Evolutionary conservation across 2,888 invertebrate species (phyloP).

Genomic region (Ptychoptera albimana): DNA sequence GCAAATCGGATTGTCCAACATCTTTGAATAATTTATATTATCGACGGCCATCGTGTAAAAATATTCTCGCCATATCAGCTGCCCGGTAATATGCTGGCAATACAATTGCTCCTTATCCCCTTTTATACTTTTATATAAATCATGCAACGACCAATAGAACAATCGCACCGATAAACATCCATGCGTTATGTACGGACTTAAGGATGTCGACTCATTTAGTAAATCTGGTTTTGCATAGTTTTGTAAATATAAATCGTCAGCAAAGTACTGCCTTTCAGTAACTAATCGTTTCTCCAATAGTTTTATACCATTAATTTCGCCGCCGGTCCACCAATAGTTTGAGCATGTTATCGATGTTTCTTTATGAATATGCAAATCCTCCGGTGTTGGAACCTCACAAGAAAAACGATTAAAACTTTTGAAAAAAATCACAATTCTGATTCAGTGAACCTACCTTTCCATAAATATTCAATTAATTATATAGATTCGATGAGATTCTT

Average conservation of each 20-base stretch:
- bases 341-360: slow-evolving; percentile 24
- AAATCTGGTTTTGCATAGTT: slow-evolving; percentile 53
- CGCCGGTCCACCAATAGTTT: slow-evolving; percentile 43
- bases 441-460: slow-evolving; percentile 25
- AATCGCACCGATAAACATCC: slow-evolving; percentile 55
- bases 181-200: slow-evolving; percentile 54
- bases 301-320: slow-evolving; percentile 44
- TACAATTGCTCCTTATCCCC: slow-evolving; percentile 14
- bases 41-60: slow-evolving; percentile 65
- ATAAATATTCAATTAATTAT: slow-evolving; percentile 33
- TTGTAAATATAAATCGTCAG: slow-evolving; percentile 43
- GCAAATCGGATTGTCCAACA: slow-evolving; percentile 54
- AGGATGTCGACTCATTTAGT: slow-evolving; percentile 46
- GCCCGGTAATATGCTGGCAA: slow-evolving; percentile 35
- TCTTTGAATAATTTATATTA: slow-evolving; percentile 50
- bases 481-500: slow-evolving; percentile 30
- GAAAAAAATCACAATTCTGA: no score
- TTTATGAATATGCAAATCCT: slow-evolving; percentile 37
- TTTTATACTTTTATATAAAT: slow-evolving; percentile 42
- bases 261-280: slow-evolving; percentile 36
- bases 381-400: slow-evolving; percentile 36
- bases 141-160: slow-evolving; percentile 54
- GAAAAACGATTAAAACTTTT: no score
- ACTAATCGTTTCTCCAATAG: slow-evolving; percentile 39
- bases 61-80: slow-evolving; percentile 60